Base-by-base conservation (phyloP, 2,113 vertebrate genomes). In the Rana temporaria region DNA sequence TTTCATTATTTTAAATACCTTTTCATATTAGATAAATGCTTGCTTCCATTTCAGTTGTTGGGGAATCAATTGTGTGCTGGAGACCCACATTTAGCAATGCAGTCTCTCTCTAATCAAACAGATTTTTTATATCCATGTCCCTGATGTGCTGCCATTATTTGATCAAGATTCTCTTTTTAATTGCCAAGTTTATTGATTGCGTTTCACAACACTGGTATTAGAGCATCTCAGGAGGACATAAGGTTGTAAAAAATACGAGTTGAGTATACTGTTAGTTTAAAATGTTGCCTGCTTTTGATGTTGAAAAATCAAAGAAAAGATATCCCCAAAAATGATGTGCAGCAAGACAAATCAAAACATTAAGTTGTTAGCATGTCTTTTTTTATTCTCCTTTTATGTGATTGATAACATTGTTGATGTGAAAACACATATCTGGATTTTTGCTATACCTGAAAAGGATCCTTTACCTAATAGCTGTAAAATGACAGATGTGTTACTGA, bases 151-250 rank as follows among this genome's bases (percentile, higher is more conserved):
- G 56, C 72, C 9, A 60, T 20, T 20, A 4, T 18, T 20, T 22
- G 30, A 75, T 38, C 57, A 38, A 62, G 72, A 34, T 62, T 75
- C 16, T 55, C 56, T 42, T 38, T 42, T 75, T 75, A 56, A 22
- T 8, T 62, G 72, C 72, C 62, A 62, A 75, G 34, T n/a, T 16
- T 75, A 75, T 75, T 75, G 72, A 75, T 75, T 62, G 34, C 20
- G 24, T 59, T 75, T 75, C 19, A 60, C 55, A 60, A 75, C 22
- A n/a, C 32, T 22, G 34, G 30, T 59, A n/a, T 62, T 42, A 60
- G 34, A 60, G 57, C 19, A 20, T 59, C 32, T 17, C 6, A 42
- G 38, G 72, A 16, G 57, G 7, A 62, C 55, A 60, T 62, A 62
- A 62, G 22, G 42, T 7, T 55, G 48, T 71, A 53, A 71, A 71